Base-by-base conservation (phyloP, 2,888 invertebrate species). In the Tetragonisca angustula region DNA sequence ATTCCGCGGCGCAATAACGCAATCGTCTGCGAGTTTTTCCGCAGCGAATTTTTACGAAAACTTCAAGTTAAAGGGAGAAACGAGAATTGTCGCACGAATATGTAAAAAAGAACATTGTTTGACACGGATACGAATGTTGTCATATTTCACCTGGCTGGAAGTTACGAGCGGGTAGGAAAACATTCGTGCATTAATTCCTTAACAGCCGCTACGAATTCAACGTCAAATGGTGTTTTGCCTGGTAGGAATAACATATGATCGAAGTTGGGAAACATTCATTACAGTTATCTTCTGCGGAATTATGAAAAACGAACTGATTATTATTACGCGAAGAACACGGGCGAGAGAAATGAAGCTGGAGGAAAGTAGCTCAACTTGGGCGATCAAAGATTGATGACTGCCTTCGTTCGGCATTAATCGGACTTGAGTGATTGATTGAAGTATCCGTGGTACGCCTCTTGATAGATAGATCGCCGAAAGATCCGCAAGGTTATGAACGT, bases 341-440 rank as follows among this genome's bases (percentile, higher is more conserved):
- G 88, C 73, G 64, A 81, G 64, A 81, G 80, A 78, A 79, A 81
- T 64, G 76, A 89, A 78, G 85, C 75, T 83, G 72, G n/a, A n/a
- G 75, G 81, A 71, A 79, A 81, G 80, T 84, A 80, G 36, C 81
- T 87, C 80, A 81, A 85, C 87, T 81, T 89, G 85, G 88, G 89
- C 91, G 90, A 91, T 90, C 89, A 90, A 88, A 89, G 91, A 91
- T 91, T 85, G 91, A 91, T 90, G 89, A 85, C 67, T 83, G 86
- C 82, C 89, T 84, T 87, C 85, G 84, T 91, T 81, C 87, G 88
- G 89, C 89, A 90, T 88, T 90, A 88, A 87, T 88, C 87, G 83
- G 71, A 81, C 75, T 56, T 43, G 79, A 62, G 79, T 91, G 91
- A 91, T 91, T 90, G 91, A 91, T 91, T 84, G 90, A 83, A 77